Conservation (phyloP, 2,113 vertebrate genomes). For the Mastomys natalensis region DNA sequence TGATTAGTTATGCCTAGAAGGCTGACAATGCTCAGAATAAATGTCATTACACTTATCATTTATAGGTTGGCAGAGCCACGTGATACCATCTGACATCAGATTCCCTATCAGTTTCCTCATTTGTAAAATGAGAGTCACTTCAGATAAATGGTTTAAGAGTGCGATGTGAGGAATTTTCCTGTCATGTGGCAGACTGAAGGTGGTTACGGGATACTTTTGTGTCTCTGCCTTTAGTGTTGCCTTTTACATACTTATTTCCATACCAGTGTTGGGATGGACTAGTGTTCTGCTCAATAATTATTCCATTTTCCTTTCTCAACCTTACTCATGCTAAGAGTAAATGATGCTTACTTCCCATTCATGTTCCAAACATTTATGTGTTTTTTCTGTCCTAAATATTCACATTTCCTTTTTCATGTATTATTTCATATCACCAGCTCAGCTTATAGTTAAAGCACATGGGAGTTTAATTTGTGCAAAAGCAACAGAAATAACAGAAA, state of each 20-base stretch:
- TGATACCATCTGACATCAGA: neutral
- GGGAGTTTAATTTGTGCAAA: neutral
- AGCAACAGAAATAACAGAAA: conserved; percentile 27
- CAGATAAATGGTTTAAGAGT: neutral
- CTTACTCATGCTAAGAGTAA: neutral
- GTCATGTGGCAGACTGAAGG: neutral
- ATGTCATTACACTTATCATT: conserved; percentile 33
- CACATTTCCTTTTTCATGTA: neutral
- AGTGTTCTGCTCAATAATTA: neutral
- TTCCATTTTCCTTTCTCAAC: neutral
- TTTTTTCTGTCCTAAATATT: conserved; percentile 26
- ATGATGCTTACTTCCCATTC: neutral
- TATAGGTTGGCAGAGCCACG: conserved; percentile 1
- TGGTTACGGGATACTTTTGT: neutral
- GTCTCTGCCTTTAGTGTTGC: neutral
- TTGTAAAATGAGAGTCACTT: conserved; percentile 9
- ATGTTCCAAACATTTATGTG: neutral
- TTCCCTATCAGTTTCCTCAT: neutral
- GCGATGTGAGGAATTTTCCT: neutral
- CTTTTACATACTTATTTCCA: neutral
- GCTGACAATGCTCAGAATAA: neutral
- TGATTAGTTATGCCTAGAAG: conserved; percentile 22
- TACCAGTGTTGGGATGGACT: neutral
- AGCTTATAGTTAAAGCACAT: neutral
- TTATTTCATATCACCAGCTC: neutral